Evolutionary conservation across 2,113 vertebrate genomes (phyloP).

Genomic region (Leptodactylus fuscus): DNA sequence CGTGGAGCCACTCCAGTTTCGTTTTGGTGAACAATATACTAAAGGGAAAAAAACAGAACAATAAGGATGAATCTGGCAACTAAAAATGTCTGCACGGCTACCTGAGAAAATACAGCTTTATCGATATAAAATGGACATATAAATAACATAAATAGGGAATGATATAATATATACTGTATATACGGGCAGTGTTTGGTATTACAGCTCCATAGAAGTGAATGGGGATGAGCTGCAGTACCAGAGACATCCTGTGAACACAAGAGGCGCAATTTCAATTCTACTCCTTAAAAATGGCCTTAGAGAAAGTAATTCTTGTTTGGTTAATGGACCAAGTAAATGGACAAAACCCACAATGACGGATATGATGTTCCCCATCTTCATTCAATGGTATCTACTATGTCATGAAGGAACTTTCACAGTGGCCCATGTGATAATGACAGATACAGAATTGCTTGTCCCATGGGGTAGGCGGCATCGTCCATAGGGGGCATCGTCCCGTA

Average conservation of each 20-base stretch:
- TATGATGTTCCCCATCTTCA: not conserved
- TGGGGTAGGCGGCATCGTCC: too few relatives aligned
- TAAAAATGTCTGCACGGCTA: not conserved
- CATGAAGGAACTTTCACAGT: not conserved
- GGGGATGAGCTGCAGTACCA: too few relatives aligned
- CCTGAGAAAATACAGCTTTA: not conserved
- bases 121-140: not conserved
- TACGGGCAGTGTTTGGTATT: too few relatives aligned
- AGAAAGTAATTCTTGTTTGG: too few relatives aligned
- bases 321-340: not conserved
- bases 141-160: too few relatives aligned
- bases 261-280: too few relatives aligned
- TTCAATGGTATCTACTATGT: not conserved
- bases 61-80: not conserved
- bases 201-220: too few relatives aligned
- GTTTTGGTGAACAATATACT: constrained; percentile 96
- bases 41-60: constrained; percentile 54
- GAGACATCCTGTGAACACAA: too few relatives aligned
- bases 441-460: not conserved
- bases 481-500: not conserved
- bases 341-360: not conserved
- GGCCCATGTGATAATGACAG: too few relatives aligned
- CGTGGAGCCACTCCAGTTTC: constrained; percentile 87
- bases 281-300: too few relatives aligned
- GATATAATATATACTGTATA: too few relatives aligned